Percentiles rank a stretch among this genome's conserved stretches.
Evolutionary conservation across 2,888 invertebrate species (phyloP).

Genomic region (Meghimatium bilineatum): DNA sequence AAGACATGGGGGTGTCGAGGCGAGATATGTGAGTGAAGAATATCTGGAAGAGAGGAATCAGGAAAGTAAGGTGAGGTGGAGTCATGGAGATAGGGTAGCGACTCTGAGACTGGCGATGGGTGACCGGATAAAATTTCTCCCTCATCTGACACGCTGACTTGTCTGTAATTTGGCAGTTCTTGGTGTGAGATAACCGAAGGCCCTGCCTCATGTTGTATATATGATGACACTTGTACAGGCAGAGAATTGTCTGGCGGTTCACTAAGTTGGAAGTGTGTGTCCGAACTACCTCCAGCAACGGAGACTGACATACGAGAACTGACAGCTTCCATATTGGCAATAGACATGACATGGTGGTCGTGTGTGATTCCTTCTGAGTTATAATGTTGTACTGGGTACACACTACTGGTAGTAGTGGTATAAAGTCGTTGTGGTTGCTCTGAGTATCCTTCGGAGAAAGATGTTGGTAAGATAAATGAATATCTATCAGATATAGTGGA

Average conservation of each 20-base stretch:
- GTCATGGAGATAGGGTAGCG: not conserved
- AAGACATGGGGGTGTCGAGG: slow-evolving; percentile 58
- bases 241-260: not conserved
- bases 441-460: not conserved
- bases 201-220: not conserved
- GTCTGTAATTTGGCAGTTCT: slow-evolving; percentile 34
- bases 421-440: not conserved
- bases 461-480: not conserved
- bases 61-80: not conserved
- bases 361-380: slow-evolving; percentile 22
- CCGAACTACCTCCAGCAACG: not conserved
- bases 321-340: not conserved
- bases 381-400: slow-evolving; percentile 17
- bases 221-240: not conserved
- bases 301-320: not conserved
- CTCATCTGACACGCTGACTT: slow-evolving; percentile 3
- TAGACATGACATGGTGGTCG: not conserved
- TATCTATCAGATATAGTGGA: not conserved
- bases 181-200: slow-evolving; percentile 23
- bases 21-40: slow-evolving; percentile 69
- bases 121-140: not conserved
- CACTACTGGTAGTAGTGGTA: slow-evolving; percentile 7
- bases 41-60: slow-evolving; percentile 65
- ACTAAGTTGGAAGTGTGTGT: not conserved
- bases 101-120: not conserved